These are phyloP conservation scores for Pseudorasbora parva DNA, from an alignment of 2,113 vertebrate genomes.

Conservation along the genomic window DNA sequence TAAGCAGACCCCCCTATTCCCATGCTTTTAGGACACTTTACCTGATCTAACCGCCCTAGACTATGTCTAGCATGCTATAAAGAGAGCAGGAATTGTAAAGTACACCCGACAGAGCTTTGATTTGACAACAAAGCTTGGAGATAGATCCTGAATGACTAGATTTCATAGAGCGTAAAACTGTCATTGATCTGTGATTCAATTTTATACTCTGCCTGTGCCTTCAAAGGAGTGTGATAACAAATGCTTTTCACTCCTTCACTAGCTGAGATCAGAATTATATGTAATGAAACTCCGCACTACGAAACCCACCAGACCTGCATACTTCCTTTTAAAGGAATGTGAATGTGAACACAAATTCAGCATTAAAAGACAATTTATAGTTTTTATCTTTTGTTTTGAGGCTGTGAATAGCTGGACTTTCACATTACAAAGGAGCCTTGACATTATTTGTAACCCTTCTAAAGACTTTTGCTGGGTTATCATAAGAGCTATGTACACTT, in stretches of 20 bases:
- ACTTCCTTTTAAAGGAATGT: conserved; percentile 39
- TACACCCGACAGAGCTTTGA: conserved; percentile 55
- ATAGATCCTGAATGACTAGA: conserved; percentile 52
- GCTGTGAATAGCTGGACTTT: neutral
- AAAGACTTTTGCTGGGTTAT: neutral
- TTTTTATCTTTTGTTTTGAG: neutral
- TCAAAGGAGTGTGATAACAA: conserved; percentile 60
- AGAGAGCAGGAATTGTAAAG: conserved; percentile 41
- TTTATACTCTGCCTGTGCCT: conserved; percentile 50
- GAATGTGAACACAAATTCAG: conserved; percentile 34
- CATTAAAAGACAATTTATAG: conserved; percentile 33
- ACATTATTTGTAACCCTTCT: neutral
- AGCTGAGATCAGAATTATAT: conserved; percentile 60
- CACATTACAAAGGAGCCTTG: neutral
- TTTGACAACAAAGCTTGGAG: conserved; percentile 56
- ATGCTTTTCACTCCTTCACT: conserved; percentile 46
- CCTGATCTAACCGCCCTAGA: neutral
- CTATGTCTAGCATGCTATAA: conserved; percentile 45
- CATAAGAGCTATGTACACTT: neutral
- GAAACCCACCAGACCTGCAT: conserved; percentile 42
- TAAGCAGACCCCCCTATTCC: neutral
- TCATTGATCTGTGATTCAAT: conserved; percentile 65
- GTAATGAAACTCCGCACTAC: conserved; percentile 41
- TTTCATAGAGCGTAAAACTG: conserved; percentile 53
- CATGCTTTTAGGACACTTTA: neutral